These are phyloP conservation scores for Ditylenchus dipsaci DNA, from an alignment of 1,140 invertebrate species.

Conservation along the genomic window DNA sequence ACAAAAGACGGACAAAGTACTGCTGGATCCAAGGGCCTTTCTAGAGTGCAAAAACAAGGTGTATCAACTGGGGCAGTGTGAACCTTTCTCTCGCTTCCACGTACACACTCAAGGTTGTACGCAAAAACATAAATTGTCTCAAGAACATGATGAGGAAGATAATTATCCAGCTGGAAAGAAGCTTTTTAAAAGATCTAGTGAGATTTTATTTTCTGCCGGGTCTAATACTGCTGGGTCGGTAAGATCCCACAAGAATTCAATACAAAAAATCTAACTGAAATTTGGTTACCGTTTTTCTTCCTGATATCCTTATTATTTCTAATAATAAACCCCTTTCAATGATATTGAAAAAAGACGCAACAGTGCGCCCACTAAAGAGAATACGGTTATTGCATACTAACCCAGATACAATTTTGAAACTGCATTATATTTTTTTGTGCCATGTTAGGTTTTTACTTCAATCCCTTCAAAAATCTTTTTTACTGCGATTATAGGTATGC, in stretches of 20 bases:
- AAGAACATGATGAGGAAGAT: neutral
- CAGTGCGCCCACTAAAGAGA: too few species aligned
- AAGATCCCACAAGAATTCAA: neutral
- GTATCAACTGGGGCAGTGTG: neutral
- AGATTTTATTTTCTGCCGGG: neutral
- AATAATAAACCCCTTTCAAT: too few species aligned
- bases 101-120: neutral
- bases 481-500: too few species aligned
- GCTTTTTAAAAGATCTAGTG: neutral
- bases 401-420: too few species aligned
- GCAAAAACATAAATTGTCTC: neutral
- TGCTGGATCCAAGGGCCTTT: neutral
- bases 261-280: neutral
- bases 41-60: neutral
- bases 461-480: too few species aligned
- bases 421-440: too few species aligned
- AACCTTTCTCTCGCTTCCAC: neutral
- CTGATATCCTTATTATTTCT: too few species aligned
- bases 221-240: neutral
- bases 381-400: too few species aligned
- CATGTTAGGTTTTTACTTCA: too few species aligned
- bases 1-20: neutral
- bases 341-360: too few species aligned
- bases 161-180: neutral
- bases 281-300: too few species aligned